Percentiles rank a stretch among this genome's conserved stretches.
phyloP scores from a whole-genome alignment of 2,113 vertebrate species.

The Marmota flaviventris region DNA sequence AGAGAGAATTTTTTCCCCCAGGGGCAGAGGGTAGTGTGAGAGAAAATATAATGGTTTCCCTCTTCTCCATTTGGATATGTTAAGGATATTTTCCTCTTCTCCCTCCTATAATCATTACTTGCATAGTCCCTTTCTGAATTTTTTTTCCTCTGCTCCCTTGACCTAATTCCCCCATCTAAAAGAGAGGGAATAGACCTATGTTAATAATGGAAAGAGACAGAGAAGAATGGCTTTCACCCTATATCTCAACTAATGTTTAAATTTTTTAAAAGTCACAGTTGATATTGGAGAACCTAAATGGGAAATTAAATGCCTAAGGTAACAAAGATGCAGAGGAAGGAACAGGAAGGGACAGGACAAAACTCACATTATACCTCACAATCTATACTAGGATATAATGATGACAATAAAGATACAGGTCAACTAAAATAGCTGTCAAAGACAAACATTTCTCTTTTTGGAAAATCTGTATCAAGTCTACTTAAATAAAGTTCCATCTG shows the following conservation, averaged over 20 bases:
- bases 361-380: not conserved
- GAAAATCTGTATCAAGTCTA: conserved; percentile 10
- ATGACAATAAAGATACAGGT: not conserved
- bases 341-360: not conserved
- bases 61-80: not conserved
- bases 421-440: conserved; percentile 46
- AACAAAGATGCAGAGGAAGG: not conserved
- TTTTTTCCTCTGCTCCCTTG: not conserved
- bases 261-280: not conserved
- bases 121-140: not conserved
- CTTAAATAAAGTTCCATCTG: conserved; percentile 61
- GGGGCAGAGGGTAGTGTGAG: not conserved
- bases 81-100: not conserved
- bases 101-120: not conserved
- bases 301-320: not conserved
- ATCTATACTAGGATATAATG: not conserved
- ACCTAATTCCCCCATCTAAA: not conserved
- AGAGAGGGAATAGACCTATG: not conserved
- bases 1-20: not conserved
- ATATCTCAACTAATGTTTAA: conserved; percentile 20
- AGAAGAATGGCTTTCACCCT: not conserved
- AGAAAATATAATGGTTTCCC: not conserved
- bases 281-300: not conserved
- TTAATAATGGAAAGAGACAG: not conserved
- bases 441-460: conserved; percentile 17